Conservation (phyloP, 2,113 vertebrate genomes). For the Rattus rattus region DNA sequence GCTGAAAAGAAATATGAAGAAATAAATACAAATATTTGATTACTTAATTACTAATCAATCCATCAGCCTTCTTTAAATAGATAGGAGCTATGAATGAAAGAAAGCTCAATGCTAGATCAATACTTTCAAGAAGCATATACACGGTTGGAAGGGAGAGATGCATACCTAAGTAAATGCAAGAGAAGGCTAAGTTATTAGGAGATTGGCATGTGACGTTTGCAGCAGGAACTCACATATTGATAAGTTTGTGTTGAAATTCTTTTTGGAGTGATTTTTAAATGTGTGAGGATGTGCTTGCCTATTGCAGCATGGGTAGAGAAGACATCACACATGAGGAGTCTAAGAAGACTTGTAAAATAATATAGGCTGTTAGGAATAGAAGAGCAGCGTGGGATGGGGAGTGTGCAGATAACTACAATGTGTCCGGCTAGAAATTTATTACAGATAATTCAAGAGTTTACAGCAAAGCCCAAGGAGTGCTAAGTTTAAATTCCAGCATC, state of each 20-base stretch:
- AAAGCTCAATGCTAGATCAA: neutral
- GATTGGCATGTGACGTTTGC: neutral
- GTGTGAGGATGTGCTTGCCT: neutral
- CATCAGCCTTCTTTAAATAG: neutral
- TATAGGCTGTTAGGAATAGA: neutral
- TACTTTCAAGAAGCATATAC: neutral
- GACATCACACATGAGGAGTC: neutral
- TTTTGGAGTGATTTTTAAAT: neutral
- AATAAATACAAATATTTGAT: neutral
- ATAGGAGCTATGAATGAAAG: neutral
- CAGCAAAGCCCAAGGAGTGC: neutral
- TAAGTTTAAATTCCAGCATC: neutral
- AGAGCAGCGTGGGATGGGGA: neutral
- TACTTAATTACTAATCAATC: neutral
- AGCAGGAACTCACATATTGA: neutral
- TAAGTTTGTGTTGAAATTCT: neutral
- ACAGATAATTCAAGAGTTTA: neutral
- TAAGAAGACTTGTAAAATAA: neutral
- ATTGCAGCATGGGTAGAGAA: neutral
- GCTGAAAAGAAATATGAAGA: slow-evolving; percentile 6
- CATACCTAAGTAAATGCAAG: neutral
- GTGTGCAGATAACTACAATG: neutral
- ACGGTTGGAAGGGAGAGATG: neutral
- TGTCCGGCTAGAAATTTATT: neutral
- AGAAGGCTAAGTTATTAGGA: neutral